Percentiles rank a stretch among this genome's conserved stretches.
Conservation (phyloP, 2,888 invertebrate species). For the Busseola fusca region DNA sequence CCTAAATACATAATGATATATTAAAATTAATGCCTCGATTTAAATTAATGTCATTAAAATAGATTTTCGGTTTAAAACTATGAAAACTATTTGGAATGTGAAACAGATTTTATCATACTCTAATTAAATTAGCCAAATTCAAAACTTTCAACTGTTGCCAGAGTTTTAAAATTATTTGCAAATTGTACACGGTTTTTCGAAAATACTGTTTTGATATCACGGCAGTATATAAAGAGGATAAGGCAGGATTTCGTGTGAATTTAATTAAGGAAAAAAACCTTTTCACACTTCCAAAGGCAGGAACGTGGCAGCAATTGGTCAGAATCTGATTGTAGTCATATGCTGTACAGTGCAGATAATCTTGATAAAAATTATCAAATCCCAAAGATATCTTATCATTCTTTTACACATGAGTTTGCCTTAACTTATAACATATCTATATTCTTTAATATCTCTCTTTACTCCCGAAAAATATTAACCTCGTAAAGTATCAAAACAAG, state of each 20-base stretch:
- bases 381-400: background rate
- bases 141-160: conserved; percentile 25
- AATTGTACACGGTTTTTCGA: conserved; percentile 37
- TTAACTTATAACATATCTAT: too few relatives aligned
- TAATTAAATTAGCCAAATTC: conserved; percentile 38
- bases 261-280: background rate
- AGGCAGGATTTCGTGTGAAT: background rate
- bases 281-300: background rate
- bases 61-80: conserved; percentile 4
- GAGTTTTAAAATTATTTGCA: conserved; percentile 44
- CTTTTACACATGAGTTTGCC: too few relatives aligned
- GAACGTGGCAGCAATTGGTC: background rate
- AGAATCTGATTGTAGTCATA: background rate
- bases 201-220: conserved; percentile 22
- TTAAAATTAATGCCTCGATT: conserved; percentile 7
- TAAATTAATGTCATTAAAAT: background rate
- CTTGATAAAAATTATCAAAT: background rate
- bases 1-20: background rate
- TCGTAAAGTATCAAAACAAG: conserved; percentile 46
- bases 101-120: conserved; percentile 23
- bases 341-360: background rate
- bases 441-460: too few relatives aligned
- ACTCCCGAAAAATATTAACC: conserved; percentile 41
- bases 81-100: conserved; percentile 30
- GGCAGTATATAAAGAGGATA: background rate